A percentile compares a stretch with the other conserved stretches of the same genome.
phyloP scores from a whole-genome alignment of 2,113 vertebrate species.

The Cervus canadensis region DNA sequence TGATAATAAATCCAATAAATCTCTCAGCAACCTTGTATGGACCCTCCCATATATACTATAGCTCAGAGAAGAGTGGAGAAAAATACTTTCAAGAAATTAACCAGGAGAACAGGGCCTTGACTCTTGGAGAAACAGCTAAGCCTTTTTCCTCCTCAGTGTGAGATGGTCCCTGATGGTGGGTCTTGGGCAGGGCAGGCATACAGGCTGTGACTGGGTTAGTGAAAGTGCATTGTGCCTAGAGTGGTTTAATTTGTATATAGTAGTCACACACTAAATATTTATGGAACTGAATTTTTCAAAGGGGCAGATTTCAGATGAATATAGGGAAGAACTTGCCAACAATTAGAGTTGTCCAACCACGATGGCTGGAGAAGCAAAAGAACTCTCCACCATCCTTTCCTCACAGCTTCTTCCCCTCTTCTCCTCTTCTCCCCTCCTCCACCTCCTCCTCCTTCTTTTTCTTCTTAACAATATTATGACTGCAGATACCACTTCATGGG shows the following conservation, averaged over 20 bases:
- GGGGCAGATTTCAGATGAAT: not conserved
- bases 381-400: not conserved
- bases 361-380: not conserved
- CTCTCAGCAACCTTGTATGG: not conserved
- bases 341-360: not conserved
- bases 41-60: not conserved
- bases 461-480: not conserved
- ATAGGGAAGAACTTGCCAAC: not conserved
- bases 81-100: not conserved
- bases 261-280: not conserved
- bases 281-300: not conserved
- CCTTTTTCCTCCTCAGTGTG: not conserved
- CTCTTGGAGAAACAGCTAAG: not conserved
- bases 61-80: not conserved
- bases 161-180: not conserved
- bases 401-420: too few relatives aligned
- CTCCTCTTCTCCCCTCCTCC: not conserved
- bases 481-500: not conserved
- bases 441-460: not conserved
- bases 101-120: not conserved
- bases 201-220: not conserved
- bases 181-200: not conserved
- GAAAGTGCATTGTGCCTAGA: not conserved
- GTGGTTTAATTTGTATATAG: not conserved
- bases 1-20: not conserved